A percentile compares a stretch with the other conserved stretches of the same genome.
Evolutionary conservation across 2,797 vertebrate genomes (phyloP).

Genomic region (Sebastes umbrosus): DNA sequence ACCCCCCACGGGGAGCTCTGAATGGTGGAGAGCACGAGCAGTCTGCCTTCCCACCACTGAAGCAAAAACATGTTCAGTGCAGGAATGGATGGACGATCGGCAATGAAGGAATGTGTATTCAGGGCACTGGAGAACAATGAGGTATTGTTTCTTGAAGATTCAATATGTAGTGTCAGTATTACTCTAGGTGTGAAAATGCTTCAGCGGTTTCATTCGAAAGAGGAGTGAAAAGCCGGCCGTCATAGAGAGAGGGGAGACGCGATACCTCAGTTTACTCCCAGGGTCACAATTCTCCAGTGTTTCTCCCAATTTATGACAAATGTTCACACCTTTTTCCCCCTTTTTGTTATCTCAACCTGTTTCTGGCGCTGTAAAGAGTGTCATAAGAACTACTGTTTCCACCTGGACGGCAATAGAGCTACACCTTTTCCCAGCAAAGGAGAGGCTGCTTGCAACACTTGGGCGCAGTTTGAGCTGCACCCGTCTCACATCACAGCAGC

Average conservation of each 20-base stretch:
- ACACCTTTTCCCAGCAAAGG: too few relatives aligned
- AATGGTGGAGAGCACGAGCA: conserved; percentile 47
- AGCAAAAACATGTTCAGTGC: neutral
- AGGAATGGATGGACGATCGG: conserved; percentile 1
- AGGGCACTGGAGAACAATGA: neutral
- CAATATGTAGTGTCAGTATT: neutral
- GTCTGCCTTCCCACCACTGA: conserved; percentile 18
- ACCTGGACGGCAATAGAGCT: too few relatives aligned
- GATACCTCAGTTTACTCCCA: neutral
- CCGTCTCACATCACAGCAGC: too few relatives aligned
- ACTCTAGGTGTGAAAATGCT: neutral
- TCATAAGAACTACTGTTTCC: too few relatives aligned
- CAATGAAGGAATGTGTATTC: conserved; percentile 18
- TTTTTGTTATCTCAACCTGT: too few relatives aligned
- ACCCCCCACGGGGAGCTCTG: conserved; percentile 54
- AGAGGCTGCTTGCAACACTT: too few relatives aligned
- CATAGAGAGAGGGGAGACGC: neutral
- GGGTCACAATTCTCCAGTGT: too few relatives aligned
- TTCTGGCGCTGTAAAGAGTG: too few relatives aligned
- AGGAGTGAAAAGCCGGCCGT: neutral
- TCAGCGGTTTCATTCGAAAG: neutral
- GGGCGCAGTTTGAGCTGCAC: too few relatives aligned
- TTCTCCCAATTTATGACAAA: too few relatives aligned
- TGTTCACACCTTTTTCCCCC: too few relatives aligned
- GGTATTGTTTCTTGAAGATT: neutral